phyloP scores from a whole-genome alignment of 2,113 vertebrate species.

The Dryoscopus gambensis region DNA sequence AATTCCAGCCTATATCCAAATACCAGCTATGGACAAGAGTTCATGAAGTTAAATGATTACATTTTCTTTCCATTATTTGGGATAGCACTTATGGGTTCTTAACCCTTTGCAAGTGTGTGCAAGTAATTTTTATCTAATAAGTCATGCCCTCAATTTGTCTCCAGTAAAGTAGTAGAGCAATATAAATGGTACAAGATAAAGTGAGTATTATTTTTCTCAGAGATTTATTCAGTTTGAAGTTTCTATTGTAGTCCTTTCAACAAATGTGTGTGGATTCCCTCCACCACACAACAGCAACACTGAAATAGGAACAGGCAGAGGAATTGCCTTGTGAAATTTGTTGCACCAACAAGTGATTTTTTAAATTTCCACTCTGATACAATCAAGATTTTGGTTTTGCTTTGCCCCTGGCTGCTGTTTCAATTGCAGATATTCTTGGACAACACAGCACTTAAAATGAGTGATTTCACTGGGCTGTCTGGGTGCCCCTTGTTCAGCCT shows the following conservation, averaged over 20 bases:
- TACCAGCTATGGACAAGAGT: background rate
- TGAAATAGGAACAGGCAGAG: background rate
- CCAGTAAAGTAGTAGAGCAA: background rate
- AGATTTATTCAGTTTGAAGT: background rate
- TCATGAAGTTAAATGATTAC: background rate
- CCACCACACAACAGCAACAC: background rate
- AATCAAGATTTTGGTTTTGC: background rate
- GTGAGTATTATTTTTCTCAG: background rate
- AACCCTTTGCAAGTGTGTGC: background rate
- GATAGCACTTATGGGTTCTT: background rate
- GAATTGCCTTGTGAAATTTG: background rate
- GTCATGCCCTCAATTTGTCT: background rate
- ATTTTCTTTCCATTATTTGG: background rate
- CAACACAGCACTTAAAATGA: background rate
- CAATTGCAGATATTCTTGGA: background rate
- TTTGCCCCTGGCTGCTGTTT: background rate
- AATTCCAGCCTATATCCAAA: background rate
- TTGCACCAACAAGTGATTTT: background rate
- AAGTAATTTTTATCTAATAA: slow-evolving; percentile 8
- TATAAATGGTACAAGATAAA: background rate
- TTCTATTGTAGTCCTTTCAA: background rate
- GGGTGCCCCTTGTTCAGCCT: background rate
- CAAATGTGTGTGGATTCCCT: background rate
- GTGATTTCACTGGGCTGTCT: background rate
- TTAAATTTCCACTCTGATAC: background rate